A percentile compares a stretch with the other conserved stretches of the same genome.
Conservation (phyloP, 2,797 vertebrate species). For the Oreochromis grahami region DNA sequence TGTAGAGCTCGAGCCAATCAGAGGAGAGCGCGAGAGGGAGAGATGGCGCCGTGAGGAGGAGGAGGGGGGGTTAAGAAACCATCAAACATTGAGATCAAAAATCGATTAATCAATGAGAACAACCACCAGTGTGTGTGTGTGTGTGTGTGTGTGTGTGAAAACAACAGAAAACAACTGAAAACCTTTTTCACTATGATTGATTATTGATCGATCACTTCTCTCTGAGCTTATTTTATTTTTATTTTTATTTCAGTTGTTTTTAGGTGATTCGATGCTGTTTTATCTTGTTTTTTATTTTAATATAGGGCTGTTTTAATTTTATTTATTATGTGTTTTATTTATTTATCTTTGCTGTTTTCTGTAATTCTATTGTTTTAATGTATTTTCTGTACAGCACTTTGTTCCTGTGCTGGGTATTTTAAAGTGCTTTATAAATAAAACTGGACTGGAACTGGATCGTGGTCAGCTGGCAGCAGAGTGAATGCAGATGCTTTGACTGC, state of each 20-base stretch:
- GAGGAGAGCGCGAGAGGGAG: neutral
- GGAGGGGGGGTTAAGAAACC: neutral
- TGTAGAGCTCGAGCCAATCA: constrained; percentile 21
- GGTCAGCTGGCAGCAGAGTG: neutral
- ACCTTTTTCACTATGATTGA: neutral
- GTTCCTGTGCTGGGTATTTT: too few relatives aligned
- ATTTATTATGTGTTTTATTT: too few relatives aligned
- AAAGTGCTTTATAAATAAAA: too few relatives aligned
- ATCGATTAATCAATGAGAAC: neutral
- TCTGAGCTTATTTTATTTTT: neutral
- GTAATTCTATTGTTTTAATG: too few relatives aligned
- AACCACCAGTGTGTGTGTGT: neutral
- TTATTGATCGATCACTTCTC: neutral
- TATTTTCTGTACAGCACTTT: too few relatives aligned
- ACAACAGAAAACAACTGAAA: neutral
- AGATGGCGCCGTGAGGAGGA: fast-evolving
- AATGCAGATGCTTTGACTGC: neutral
- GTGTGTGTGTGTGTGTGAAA: neutral
- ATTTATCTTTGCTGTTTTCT: too few relatives aligned
- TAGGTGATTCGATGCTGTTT: too few relatives aligned
- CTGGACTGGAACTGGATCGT: neutral
- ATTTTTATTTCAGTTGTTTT: too few relatives aligned
- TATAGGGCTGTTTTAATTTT: too few relatives aligned
- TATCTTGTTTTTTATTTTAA: too few relatives aligned
- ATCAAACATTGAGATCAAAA: neutral